Evolutionary conservation across 2,797 vertebrate species (phyloP), one percentile per base, ranked within the genome.

Genomic region (Gallinago stenura): DNA sequence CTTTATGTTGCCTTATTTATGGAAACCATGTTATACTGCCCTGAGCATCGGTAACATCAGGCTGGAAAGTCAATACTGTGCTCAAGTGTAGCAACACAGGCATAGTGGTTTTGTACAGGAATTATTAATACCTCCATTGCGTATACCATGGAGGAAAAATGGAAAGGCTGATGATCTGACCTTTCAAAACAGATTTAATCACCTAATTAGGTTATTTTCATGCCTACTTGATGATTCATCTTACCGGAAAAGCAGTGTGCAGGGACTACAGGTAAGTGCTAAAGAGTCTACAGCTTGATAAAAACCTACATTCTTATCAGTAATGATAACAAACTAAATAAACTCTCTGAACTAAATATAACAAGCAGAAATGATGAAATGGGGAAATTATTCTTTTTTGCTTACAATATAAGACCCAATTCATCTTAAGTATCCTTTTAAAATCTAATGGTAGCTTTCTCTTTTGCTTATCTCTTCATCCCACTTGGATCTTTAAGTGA

Each of bases 61-160:
- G 37, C 35, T 83, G 28, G 8, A 54, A 86, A 93, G 88, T 56
- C 83, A 94, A 54, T 28, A 60, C 10, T 6, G 24, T 17, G 26
- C 35, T 81, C 1, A 0, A 77, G 69, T 0, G 0, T 1, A 62
- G 53, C 0, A 1, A 83, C 17, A 78, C 14, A 48, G 24, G n/a
- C 1, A 1, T 12, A 37, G 11, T 37, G 41, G 0, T 65, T 81
- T 31, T 60, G 41, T 60, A 83, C 1, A 2, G 24, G 30, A 77
- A 86, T 87, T 83, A 90, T 62, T 83, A 88, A 77, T 30, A 61
- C 26, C 21, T 77, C 26, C 26, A 73, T 30, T 70, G 65, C 70
- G 14, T 25, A 43, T 5, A 37, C 17, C 39, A 54, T 5, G 50
- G 54, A 64, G 21, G 7, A 69, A 80, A 53, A 84, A 41, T 0